phyloP scores from a whole-genome alignment of 2,888 invertebrate species.

The Drosophila robusta region DNA sequence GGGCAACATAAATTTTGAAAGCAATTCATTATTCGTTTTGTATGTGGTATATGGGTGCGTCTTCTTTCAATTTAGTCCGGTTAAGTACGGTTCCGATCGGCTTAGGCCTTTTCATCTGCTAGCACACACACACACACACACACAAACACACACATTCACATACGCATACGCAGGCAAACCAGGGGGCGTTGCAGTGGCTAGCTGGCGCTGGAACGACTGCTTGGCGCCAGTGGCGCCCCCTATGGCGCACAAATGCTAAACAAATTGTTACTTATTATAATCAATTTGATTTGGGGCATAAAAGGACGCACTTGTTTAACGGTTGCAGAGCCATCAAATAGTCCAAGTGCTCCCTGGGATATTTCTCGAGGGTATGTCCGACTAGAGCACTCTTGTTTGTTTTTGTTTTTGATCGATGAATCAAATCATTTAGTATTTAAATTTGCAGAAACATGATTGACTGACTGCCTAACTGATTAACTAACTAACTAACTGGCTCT shows the following conservation, averaged over 20 bases:
- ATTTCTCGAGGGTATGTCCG: background rate
- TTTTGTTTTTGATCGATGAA: constrained; percentile 64
- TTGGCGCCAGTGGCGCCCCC: constrained; percentile 75
- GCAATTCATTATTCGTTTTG: constrained; percentile 82
- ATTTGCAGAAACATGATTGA: constrained; percentile 54
- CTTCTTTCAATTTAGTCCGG: constrained; percentile 28
- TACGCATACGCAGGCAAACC: constrained; percentile 1
- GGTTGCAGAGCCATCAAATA: too few relatives aligned
- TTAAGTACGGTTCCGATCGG: constrained; percentile 15
- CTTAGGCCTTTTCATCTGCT: constrained; percentile 6
- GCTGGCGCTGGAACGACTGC: constrained; percentile 48
- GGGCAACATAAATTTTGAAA: constrained; percentile 67
- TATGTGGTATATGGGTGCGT: constrained; percentile 15
- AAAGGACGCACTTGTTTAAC: background rate
- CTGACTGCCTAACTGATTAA: constrained; percentile 60
- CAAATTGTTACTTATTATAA: constrained; percentile 63
- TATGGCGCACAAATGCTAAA: constrained; percentile 58
- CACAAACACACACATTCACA: background rate
- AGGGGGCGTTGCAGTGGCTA: constrained; percentile 73
- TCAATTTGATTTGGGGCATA: constrained; percentile 38
- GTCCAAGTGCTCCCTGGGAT: too few relatives aligned
- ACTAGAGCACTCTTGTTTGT: background rate
- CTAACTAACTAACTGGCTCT: constrained; percentile 54
- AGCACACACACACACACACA: constrained; percentile 1
- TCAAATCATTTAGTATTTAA: constrained; percentile 70